Base-by-base conservation (phyloP, 2,797 vertebrate species). In the Syngnathus acus region DNA sequence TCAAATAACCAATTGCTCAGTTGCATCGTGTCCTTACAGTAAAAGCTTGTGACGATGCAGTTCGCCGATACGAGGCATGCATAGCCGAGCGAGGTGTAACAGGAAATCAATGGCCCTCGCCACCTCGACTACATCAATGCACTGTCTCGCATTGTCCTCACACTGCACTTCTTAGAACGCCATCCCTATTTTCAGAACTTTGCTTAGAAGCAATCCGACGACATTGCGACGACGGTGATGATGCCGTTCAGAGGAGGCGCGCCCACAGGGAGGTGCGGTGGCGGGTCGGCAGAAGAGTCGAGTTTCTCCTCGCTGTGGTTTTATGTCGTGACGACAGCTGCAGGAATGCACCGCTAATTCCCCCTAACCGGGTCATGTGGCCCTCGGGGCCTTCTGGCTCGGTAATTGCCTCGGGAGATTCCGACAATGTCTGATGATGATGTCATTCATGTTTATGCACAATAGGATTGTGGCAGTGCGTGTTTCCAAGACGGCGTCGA, bases 291-390 rank as follows among this genome's bases (percentile, higher is more conserved):
- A 37, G 53, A 70, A 78, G 80, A 73, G 69, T 91, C 78, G n/a
- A 76, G 70, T 89, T 90, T 87, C 87, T 78, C 69, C 71, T 62
- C 69, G 84, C 72, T 69, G 82, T 78, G 84, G 82, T 59, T 79
- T 76, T 72, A 75, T 45, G 73, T 81, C 78, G 72, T 67, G 83
- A 78, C 78, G 86, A 89, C 88, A 90, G 86, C 80, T 87, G 87
- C 80, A 80, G 74, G 82, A 85, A 85, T 78, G 80, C 72, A n/a
- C 69, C 50, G 61, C 75, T 80, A 78, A 86, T 79, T 82, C 79
- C 82, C 76, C 66, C 65, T 74, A 77, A 58, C 55, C 1, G 40
- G 79, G 77, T 88, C 81, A 82, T 62, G 37, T 84, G 82, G 84
- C 79, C 79, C 70, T 39, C 2, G 61, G 61, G 37, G 37, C 17